A percentile compares a stretch with the other conserved stretches of the same genome.
phyloP scores from a whole-genome alignment of 2,888 invertebrate species.

The Sisyra nigra region DNA sequence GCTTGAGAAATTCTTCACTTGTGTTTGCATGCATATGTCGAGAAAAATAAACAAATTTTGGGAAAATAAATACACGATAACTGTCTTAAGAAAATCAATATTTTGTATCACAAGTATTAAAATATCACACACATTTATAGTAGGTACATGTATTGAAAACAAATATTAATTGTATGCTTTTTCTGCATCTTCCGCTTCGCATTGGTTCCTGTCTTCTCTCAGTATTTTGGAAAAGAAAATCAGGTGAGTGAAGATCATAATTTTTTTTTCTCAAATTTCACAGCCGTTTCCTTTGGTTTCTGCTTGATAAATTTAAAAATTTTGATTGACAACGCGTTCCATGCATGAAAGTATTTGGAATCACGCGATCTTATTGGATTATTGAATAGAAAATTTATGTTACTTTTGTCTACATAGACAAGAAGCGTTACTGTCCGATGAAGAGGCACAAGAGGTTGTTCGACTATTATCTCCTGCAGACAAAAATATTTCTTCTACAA shows the following conservation, averaged over 20 bases:
- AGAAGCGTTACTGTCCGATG: slow-evolving; percentile 70
- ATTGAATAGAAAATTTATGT: background rate
- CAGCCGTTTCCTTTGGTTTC: slow-evolving; percentile 9
- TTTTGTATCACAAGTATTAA: too few relatives aligned
- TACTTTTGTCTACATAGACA: slow-evolving; percentile 33
- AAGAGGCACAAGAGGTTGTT: slow-evolving; percentile 80
- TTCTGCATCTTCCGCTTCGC: slow-evolving; percentile 30
- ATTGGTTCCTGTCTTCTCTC: slow-evolving; percentile 31
- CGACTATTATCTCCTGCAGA: slow-evolving; percentile 54
- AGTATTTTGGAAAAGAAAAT: slow-evolving; percentile 76
- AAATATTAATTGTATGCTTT: slow-evolving; percentile 9
- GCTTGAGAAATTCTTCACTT: too few relatives aligned
- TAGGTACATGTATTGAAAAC: slow-evolving; percentile 3
- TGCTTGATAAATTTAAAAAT: background rate
- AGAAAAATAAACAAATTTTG: too few relatives aligned
- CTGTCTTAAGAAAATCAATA: too few relatives aligned
- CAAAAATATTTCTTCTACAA: slow-evolving; percentile 28
- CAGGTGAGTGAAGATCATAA: slow-evolving; percentile 42
- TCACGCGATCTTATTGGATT: too few relatives aligned
- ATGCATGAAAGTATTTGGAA: too few relatives aligned
- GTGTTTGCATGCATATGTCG: too few relatives aligned
- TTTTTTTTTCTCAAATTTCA: slow-evolving; percentile 7
- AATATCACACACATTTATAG: background rate
- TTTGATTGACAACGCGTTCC: too few relatives aligned
- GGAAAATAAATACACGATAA: too few relatives aligned